Conservation (phyloP, 2,113 vertebrate species). For the Loxodonta africana region DNA sequence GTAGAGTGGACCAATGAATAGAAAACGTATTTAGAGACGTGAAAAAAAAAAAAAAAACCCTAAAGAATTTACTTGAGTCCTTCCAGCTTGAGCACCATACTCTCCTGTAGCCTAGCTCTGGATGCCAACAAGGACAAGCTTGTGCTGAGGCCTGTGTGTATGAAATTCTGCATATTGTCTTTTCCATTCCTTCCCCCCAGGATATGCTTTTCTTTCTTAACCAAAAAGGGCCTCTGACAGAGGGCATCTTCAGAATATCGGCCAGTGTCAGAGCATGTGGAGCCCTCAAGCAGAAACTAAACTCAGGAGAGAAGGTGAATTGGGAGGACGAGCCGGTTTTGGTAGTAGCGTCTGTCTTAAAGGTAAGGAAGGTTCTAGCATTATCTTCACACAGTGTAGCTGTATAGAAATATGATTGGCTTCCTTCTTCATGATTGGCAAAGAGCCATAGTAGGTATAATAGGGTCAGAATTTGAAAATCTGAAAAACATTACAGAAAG, state of each 20-base stretch:
- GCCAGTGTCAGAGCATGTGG: constrained; percentile 91
- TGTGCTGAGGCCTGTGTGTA: not conserved
- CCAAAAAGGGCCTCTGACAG: constrained; percentile 90
- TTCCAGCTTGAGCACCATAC: not conserved
- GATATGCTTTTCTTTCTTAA: constrained; percentile 94
- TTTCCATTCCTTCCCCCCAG: constrained; percentile 79
- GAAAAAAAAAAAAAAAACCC: too few species aligned
- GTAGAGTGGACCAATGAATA: not conserved
- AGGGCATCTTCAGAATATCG: constrained; percentile 93
- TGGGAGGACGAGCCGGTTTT: constrained; percentile 91
- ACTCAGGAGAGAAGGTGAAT: constrained; percentile 88
- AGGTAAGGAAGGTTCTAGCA: constrained; percentile 85
- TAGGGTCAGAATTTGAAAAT: not conserved
- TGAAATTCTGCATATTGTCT: not conserved
- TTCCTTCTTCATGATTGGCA: not conserved
- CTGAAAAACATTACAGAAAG: not conserved
- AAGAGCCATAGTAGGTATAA: too few species aligned
- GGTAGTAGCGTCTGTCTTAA: constrained; percentile 93
- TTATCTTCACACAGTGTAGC: not conserved
- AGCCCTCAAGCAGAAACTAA: constrained; percentile 91
- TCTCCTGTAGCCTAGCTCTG: not conserved
- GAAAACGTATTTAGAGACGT: not conserved
- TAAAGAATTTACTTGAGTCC: not conserved
- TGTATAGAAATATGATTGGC: not conserved
- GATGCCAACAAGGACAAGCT: not conserved